Conservation (phyloP, 2,888 invertebrate genomes). For the Zaprionus bogoriensis region DNA sequence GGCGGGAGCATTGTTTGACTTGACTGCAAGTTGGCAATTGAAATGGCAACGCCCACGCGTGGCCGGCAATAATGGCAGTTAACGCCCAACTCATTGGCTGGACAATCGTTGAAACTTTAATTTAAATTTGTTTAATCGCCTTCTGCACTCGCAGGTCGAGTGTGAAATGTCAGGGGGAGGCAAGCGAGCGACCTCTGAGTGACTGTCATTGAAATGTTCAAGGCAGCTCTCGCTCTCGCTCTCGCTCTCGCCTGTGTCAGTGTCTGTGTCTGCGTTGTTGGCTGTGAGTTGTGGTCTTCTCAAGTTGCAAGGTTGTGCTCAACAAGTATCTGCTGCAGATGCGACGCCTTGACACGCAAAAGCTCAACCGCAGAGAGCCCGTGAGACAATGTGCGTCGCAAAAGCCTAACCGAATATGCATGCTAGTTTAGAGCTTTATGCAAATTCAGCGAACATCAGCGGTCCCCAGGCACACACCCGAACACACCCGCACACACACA, state of each 20-base stretch:
- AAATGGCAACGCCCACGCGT: slow-evolving; percentile 60
- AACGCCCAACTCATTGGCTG: slow-evolving; percentile 54
- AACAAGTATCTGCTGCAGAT: slow-evolving; percentile 62
- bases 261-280: slow-evolving; percentile 7
- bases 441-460: slow-evolving; percentile 54
- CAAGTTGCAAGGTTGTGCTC: slow-evolving; percentile 64
- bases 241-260: no score
- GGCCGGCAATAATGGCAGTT: slow-evolving; percentile 31
- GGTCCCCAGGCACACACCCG: slow-evolving; percentile 32
- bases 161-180: slow-evolving; percentile 25
- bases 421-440: slow-evolving; percentile 68
- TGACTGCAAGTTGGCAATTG: slow-evolving; percentile 71
- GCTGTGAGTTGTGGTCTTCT: slow-evolving; percentile 20
- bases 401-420: slow-evolving; percentile 74
- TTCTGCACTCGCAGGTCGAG: slow-evolving; percentile 54
- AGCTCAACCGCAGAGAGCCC: slow-evolving; percentile 42
- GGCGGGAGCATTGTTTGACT: slow-evolving; percentile 55
- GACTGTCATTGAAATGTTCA: slow-evolving; percentile 53
- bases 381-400: slow-evolving; percentile 57
- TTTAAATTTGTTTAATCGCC: slow-evolving; percentile 44
- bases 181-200: slow-evolving; percentile 38
- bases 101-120: slow-evolving; percentile 50
- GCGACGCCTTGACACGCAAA: slow-evolving; percentile 72
- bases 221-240: slow-evolving; percentile 35
- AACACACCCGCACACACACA: slow-evolving; percentile 8